Evolutionary conservation across 2,113 vertebrate genomes (phyloP), one percentile per base, ranked within the genome.

Genomic region (Phrynosoma platyrhinos): DNA sequence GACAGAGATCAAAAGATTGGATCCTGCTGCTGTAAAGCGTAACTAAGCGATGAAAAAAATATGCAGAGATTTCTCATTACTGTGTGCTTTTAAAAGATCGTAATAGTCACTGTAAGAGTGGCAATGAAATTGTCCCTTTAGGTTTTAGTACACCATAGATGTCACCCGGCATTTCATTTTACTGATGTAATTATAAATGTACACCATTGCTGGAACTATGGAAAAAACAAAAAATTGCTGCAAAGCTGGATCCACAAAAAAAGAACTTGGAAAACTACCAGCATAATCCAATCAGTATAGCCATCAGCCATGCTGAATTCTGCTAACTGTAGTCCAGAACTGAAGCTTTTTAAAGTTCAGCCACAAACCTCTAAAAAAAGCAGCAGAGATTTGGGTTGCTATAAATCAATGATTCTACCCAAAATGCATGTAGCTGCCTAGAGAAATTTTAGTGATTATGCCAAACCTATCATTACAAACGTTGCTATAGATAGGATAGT

Each of bases 171-270:
- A 8, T 42, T 30, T 80, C 72, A 68, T 64, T 47, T 0, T 79
- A 1, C 27, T 25, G 2, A n/a, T 36, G 0, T 0, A 79, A 76
- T 27, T 0, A 0, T 18, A 32, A 16, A 0, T 8, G 10, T 1
- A 52, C 18, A 53, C 9, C n/a, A 13, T 16, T 32, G 14, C 25
- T n/a, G 42, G 42, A 42, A 5, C 4, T 30, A 58, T 3, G 9
- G 52, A 36, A 53, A n/a, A 71, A 30, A 36, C 14, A 27, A 7
- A 7, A 12, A 74, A 21, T 53, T 25, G 18, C 32, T 40, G n/a
- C n/a, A 64, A 20, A 13, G 4, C 58, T 82, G 32, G 27, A 32
- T 27, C 53, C 21, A 58, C 21, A 32, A 58, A 75, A n/a, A n/a
- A n/a, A n/a, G n/a, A n/a, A n/a, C 30, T 71, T 71, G 10, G 68